Conservation (phyloP, 2,888 invertebrate genomes). For the Orgyia antiqua region DNA sequence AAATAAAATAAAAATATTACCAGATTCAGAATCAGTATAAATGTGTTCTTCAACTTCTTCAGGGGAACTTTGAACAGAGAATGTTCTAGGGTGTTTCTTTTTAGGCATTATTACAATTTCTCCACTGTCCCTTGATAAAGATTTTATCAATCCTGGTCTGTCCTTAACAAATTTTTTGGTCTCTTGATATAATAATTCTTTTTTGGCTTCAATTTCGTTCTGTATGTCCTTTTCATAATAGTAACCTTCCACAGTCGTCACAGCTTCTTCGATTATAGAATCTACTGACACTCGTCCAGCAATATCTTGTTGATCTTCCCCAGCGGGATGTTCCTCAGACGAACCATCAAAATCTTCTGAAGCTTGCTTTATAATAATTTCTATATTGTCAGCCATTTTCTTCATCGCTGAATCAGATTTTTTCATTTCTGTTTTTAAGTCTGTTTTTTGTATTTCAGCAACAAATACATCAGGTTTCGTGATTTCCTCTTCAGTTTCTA, state of each 20-base stretch:
- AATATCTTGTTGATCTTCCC: constrained; percentile 42
- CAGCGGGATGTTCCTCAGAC: constrained; percentile 51
- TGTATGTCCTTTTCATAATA: constrained; percentile 46
- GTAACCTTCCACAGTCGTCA: constrained; percentile 60
- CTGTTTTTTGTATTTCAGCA: constrained; percentile 26
- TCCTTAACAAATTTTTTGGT: constrained; percentile 50
- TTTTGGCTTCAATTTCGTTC: constrained; percentile 42
- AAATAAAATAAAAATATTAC: too few species aligned
- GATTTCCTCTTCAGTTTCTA: constrained; percentile 63
- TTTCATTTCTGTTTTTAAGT: constrained; percentile 45
- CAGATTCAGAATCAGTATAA: constrained; percentile 74
- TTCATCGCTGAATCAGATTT: constrained; percentile 74
- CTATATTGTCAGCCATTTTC: constrained; percentile 73
- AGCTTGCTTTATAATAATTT: constrained; percentile 72
- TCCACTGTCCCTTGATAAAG: constrained; percentile 68
- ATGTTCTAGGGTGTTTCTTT: constrained; percentile 67
- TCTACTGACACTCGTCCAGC: constrained; percentile 63
- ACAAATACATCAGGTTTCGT: constrained; percentile 26
- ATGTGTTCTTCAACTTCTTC: constrained; percentile 76
- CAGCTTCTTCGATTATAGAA: constrained; percentile 69
- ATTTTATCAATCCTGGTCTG: constrained; percentile 63
- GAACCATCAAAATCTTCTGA: constrained; percentile 68
- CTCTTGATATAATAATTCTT: constrained; percentile 49
- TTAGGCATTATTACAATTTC: constrained; percentile 69
- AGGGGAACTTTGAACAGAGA: constrained; percentile 74